Base-by-base conservation (phyloP, 2,888 invertebrate genomes). In the Mythimna albipuncta region DNA sequence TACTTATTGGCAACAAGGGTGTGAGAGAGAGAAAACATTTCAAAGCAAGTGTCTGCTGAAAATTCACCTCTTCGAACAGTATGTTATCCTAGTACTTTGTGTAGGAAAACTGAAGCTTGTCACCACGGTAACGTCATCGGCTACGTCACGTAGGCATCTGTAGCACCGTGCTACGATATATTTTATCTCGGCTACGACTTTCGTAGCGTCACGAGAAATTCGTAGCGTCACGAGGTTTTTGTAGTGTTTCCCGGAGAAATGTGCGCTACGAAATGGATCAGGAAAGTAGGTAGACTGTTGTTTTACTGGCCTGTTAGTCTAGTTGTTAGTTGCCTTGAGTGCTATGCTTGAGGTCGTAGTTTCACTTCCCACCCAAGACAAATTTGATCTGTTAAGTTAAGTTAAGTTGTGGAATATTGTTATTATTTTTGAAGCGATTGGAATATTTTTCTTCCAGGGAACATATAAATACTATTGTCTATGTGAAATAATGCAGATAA, bases 51-150 rank as follows among this genome's bases (percentile, higher is more conserved):
- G 57, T n/a, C 21, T 7, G 4, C 19, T 61, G 5, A 19, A 54
- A 0, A 44, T 35, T 19, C 2, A 21, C 41, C 19, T 6, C 64
- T 64, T 59, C 0, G 11, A 19, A n/a, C 47, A 16, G 6, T 47
- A 55, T 75, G 32, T n/a, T 38, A 19, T 76, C 71, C 54, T 77
- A 16, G 70, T 75, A 75, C 6, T 13, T 54, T 35, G 38, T 38
- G 59, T 64, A 10, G 47, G 19, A 44, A 75, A 59, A 70, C 58
- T 70, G 64, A 59, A 64, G 19, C 47, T 32, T 50, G 32, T 41
- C 64, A 50, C 47, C 38, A 50, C 47, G 21, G 54, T 59, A 64
- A 19, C 64, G 75, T 75, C 77, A 75, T 75, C n/a, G n/a, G 4
- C 3, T 50, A 64, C 75, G 77, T 76, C 38, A 70, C 71, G 32